These are phyloP conservation scores for Acrobasis repandana DNA, from an alignment of 2,888 invertebrate genomes.

Conservation along the genomic window DNA sequence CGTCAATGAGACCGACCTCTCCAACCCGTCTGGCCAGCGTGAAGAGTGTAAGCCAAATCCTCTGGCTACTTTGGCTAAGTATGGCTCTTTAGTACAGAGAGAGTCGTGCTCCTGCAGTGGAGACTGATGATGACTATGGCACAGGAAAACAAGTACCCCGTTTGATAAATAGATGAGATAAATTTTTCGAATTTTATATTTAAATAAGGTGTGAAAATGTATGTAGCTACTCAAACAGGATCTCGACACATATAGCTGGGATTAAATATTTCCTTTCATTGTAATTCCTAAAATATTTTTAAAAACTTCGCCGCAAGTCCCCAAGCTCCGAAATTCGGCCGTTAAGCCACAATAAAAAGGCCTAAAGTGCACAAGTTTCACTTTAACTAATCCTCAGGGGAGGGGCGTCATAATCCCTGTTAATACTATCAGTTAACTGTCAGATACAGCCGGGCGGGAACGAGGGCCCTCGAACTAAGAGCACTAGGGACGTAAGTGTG, in stretches of 20 bases:
- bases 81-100: too few species aligned
- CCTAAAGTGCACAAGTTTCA: constrained; percentile 21
- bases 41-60: too few species aligned
- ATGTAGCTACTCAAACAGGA: not conserved
- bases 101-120: too few species aligned
- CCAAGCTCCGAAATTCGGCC: not conserved
- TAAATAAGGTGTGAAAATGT: too few species aligned
- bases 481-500: not conserved
- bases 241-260: not conserved
- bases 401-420: constrained; percentile 11
- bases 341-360: constrained; percentile 17
- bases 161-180: too few species aligned
- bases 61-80: too few species aligned
- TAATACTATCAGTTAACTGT: constrained; percentile 22
- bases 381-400: constrained; percentile 15
- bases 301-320: not conserved
- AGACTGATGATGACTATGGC: too few species aligned
- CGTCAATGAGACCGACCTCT: too few species aligned
- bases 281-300: not conserved
- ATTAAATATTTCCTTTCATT: not conserved
- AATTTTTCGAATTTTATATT: too few species aligned
- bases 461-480: not conserved
- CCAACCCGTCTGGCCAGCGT: too few species aligned
- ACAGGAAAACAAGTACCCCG: too few species aligned
- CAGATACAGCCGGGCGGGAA: constrained; percentile 18